Evolutionary conservation across 2,797 vertebrate species (phyloP).

Genomic region (Pipistrellus pygmaeus): DNA sequence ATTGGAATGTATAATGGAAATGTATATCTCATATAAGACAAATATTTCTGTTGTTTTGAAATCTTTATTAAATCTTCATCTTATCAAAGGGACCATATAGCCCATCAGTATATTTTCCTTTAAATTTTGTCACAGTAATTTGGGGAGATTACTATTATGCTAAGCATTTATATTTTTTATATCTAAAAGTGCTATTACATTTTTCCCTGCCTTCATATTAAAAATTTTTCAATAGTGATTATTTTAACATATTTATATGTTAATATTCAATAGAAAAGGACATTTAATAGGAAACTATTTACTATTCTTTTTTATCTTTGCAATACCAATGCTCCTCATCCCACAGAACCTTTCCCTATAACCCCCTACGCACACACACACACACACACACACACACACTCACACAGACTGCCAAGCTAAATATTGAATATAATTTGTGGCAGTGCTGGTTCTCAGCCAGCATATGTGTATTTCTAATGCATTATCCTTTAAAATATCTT

Average conservation of each 20-base stretch:
- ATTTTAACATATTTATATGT: background rate
- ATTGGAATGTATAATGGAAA: background rate
- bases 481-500: background rate
- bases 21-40: conserved; percentile 22
- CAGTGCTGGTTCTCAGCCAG: background rate
- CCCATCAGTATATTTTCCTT: background rate
- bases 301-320: background rate
- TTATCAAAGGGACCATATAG: background rate
- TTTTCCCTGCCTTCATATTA: background rate
- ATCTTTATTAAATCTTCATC: conserved; percentile 28
- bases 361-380: too few species aligned
- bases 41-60: background rate
- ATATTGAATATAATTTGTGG: background rate
- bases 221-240: background rate
- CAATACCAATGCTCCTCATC: rapidly evolving
- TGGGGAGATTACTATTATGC: background rate
- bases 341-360: rapidly evolving
- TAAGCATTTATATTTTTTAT: background rate
- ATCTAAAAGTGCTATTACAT: background rate
- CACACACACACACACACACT: background rate
- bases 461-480: background rate
- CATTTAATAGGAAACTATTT: background rate
- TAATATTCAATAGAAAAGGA: background rate
- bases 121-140: conserved; percentile 25
- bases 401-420: background rate